phyloP scores from a whole-genome alignment of 2,797 vertebrate genomes.

The Echiichthys vipera region DNA sequence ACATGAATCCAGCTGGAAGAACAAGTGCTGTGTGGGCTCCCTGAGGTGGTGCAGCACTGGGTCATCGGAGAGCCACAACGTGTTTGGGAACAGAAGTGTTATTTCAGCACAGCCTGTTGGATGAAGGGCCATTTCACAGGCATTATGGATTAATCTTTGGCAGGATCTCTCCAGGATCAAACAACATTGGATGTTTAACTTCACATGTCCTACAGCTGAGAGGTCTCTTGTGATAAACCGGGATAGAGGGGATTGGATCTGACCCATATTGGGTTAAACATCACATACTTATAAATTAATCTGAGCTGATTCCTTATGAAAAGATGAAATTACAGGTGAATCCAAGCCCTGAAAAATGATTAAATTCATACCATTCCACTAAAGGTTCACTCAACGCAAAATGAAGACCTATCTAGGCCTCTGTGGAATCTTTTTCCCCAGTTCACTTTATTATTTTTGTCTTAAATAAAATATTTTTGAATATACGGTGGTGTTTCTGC shows the following conservation, averaged over 20 bases:
- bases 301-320: constrained; percentile 11
- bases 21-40: constrained; percentile 67
- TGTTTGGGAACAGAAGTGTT: constrained; percentile 68
- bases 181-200: constrained; percentile 72
- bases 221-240: constrained; percentile 49
- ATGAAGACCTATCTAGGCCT: background rate
- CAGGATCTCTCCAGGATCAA: constrained; percentile 70
- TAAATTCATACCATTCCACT: background rate
- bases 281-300: constrained; percentile 25
- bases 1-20: constrained; percentile 73
- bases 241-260: constrained; percentile 54
- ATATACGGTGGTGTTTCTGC: background rate
- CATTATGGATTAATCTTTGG: constrained; percentile 76
- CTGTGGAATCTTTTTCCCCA: background rate
- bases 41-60: constrained; percentile 67
- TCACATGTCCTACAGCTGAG: constrained; percentile 58
- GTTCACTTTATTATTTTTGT: background rate
- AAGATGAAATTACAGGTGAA: constrained; percentile 17
- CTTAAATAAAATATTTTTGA: background rate
- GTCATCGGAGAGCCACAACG: constrained; percentile 65
- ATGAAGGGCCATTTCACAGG: constrained; percentile 72
- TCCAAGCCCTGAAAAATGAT: background rate
- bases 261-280: constrained; percentile 59
- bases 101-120: constrained; percentile 72
- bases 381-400: background rate